Conservation (phyloP, 2,797 vertebrate species). For the Thripadectes ignobilis region DNA sequence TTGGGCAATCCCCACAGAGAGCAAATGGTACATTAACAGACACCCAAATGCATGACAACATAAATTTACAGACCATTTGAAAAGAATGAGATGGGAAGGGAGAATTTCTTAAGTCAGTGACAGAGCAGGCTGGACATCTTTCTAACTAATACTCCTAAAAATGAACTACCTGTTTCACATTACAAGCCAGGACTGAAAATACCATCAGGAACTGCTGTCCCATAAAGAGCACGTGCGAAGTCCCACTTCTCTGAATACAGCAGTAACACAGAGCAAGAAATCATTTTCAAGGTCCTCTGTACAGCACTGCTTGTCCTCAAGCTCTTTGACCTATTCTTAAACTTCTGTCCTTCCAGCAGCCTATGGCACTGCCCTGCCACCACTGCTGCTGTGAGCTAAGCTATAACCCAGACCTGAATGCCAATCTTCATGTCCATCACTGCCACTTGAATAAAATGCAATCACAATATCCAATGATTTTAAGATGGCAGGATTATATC, state of each 20-base stretch:
- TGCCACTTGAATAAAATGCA: background rate
- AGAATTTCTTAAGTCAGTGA: background rate
- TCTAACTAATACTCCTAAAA: background rate
- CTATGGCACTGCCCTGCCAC: background rate
- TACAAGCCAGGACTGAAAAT: background rate
- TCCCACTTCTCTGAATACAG: background rate
- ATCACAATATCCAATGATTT: background rate
- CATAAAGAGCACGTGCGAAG: background rate
- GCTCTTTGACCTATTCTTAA: background rate
- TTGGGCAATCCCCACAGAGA: background rate
- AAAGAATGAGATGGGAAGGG: background rate
- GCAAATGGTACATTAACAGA: background rate
- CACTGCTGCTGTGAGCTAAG: background rate
- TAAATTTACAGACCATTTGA: background rate
- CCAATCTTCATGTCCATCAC: background rate
- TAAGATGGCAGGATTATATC: background rate
- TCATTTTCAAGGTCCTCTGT: background rate
- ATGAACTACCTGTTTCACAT: background rate
- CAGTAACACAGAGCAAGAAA: background rate
- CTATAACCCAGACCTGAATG: background rate
- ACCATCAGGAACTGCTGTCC: background rate
- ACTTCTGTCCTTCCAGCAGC: background rate
- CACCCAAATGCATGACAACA: background rate
- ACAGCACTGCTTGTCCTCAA: background rate
- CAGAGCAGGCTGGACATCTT: background rate